Evolutionary conservation across 2,888 invertebrate genomes (phyloP).

Genomic region (Prosopocoilus inquinatus): DNA sequence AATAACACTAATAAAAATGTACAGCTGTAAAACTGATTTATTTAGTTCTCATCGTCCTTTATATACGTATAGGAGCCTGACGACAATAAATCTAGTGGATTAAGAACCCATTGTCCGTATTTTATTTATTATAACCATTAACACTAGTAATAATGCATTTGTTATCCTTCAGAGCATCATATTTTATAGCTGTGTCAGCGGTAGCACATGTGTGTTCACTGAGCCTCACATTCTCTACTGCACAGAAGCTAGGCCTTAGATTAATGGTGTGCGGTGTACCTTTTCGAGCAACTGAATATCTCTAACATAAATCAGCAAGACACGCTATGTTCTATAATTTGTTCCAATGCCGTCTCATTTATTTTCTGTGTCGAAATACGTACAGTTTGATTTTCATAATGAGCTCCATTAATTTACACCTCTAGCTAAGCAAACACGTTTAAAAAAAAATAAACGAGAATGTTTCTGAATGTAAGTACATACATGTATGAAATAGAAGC

Average conservation of each 20-base stretch:
- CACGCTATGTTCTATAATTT: conserved; percentile 45
- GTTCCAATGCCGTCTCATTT: conserved; percentile 45
- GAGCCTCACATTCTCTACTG: conserved; percentile 18
- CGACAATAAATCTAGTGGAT: conserved; percentile 50
- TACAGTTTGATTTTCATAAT: too few species aligned
- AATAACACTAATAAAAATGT: conserved; percentile 32
- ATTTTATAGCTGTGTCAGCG: conserved; percentile 47
- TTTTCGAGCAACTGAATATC: conserved; percentile 48
- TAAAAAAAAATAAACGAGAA: too few species aligned
- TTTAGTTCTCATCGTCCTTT: conserved; percentile 42
- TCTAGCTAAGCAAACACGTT: too few species aligned
- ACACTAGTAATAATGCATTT: conserved; percentile 54
- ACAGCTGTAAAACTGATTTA: conserved; percentile 34
- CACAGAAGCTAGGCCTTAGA: conserved; percentile 45
- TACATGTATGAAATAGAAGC: too few species aligned
- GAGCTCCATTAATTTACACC: too few species aligned
- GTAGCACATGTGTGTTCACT: conserved; percentile 43
- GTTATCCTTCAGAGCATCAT: conserved; percentile 52
- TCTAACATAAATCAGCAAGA: conserved; percentile 48
- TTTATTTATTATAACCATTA: conserved; percentile 53
- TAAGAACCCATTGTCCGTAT: conserved; percentile 52
- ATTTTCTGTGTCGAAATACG: conserved; percentile 34
- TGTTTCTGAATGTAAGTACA: too few species aligned
- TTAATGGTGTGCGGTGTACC: conserved; percentile 48
- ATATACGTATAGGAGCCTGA: conserved; percentile 34